Base-by-base conservation (phyloP, 2,888 invertebrate species). In the Apodemia duryi region DNA sequence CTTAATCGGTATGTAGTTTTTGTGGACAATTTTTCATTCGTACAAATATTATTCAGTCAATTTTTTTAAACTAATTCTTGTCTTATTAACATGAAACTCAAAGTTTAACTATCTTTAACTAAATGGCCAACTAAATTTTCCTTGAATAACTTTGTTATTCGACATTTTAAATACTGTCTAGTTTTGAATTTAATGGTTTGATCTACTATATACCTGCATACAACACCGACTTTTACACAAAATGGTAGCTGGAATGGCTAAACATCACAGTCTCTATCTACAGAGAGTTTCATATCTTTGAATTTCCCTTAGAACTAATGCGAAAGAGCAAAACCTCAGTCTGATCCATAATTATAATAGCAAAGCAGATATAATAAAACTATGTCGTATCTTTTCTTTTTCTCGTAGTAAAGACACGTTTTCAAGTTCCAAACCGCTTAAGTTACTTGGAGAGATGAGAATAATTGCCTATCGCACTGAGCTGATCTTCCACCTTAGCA, bases 401-500 rank as follows among this genome's bases (percentile, higher is more conserved):
- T 61, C 41, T 61, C n/a, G 49, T 49, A 6, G 6, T 6, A 49
- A 49, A 49, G 46, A 46, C 6, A 49, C 11, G 6, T 49, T 49
- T 49, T 49, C 46, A 46, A 46, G 5, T 11, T 46, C n/a, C 49
- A 49, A 49, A n/a, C 49, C 1, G 1, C 13, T 4, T 6, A 13
- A 46, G 13, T 13, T 46, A 11, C 13, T 46, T 41, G 41, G 13
- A 11, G 6, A 49, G n/a, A 49, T 49, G 11, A 49, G 49, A n/a
- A 9, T 6, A n/a, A 46, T 5, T n/a, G 6, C 35, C 67, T 94
- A 95, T 89, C 96, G 93, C 43, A 95, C 91, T 3, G 95, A 91
- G 65, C 92, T 92, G 7, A 97, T 93, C 82, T 96, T 97, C 93
- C 95, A 96, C 77, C 95, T 95, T 35, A 98, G 94, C 54, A 97